phyloP scores from a whole-genome alignment of 2,797 vertebrate species.

The Urosaurus nigricauda region DNA sequence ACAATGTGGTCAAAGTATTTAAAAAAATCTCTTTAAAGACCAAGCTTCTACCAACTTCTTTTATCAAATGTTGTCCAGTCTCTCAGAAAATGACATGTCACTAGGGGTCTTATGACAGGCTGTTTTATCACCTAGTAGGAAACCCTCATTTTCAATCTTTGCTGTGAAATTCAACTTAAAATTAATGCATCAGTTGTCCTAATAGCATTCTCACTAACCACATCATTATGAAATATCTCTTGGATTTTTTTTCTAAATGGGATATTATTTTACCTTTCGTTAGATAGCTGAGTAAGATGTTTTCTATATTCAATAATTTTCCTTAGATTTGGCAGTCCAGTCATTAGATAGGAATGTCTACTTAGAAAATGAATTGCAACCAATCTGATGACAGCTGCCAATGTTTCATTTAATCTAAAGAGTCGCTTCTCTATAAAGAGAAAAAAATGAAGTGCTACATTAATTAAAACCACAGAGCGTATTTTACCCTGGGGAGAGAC shows the following conservation, averaged over 20 bases:
- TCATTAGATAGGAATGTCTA: constrained; percentile 52
- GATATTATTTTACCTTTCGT: constrained; percentile 72
- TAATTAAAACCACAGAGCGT: constrained; percentile 65
- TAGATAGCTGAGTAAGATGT: constrained; percentile 42
- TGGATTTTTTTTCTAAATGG: constrained; percentile 46
- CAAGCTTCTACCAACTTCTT: constrained; percentile 65
- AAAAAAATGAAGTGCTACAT: constrained; percentile 49
- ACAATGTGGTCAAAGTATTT: constrained; percentile 62
- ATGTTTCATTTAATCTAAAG: constrained; percentile 65
- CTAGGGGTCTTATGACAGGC: constrained; percentile 76
- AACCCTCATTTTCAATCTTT: constrained; percentile 76
- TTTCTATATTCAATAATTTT: constrained; percentile 51
- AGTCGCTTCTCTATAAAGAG: constrained; percentile 50
- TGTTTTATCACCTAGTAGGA: constrained; percentile 80
- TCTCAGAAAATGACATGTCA: constrained; percentile 72
- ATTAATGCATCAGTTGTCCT: constrained; percentile 76
- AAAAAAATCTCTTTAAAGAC: constrained; percentile 46
- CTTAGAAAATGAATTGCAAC: constrained; percentile 54
- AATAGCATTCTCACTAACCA: constrained; percentile 75
- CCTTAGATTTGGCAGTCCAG: constrained; percentile 53
- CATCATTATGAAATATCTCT: constrained; percentile 69
- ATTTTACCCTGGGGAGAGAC: constrained; percentile 52
- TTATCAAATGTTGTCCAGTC: constrained; percentile 64
- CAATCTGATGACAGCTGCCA: constrained; percentile 59
- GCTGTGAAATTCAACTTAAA: constrained; percentile 75